Evolutionary conservation across 2,113 vertebrate species (phyloP).

Genomic region (Ifrita kowaldi): DNA sequence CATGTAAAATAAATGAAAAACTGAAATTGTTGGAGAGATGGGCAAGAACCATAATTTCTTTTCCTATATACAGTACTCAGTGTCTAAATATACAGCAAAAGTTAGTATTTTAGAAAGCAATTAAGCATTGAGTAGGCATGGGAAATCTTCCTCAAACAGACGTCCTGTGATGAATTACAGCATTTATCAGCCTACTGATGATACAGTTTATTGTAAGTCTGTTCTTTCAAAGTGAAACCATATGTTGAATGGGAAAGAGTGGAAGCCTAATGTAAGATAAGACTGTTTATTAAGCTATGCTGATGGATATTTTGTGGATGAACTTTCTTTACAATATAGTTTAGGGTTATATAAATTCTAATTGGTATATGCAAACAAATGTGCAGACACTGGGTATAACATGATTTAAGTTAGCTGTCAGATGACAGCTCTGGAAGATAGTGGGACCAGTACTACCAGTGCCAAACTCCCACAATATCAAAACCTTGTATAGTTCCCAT

Average conservation of each 20-base stretch:
- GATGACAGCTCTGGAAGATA: background rate
- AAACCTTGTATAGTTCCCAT: background rate
- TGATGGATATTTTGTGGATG: background rate
- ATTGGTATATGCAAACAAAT: background rate
- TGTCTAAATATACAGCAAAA: background rate
- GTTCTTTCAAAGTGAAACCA: constrained; percentile 40
- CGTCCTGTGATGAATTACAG: background rate
- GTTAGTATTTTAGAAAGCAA: background rate
- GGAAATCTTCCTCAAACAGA: constrained; percentile 1
- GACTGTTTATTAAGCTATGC: background rate
- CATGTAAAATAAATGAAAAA: background rate
- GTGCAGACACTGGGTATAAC: background rate
- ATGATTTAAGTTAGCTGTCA: background rate
- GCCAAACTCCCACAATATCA: background rate
- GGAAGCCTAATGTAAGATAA: constrained; percentile 32
- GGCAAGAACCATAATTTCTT: background rate
- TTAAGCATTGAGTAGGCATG: background rate
- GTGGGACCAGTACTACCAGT: background rate
- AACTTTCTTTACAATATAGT: background rate
- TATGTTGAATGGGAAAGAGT: constrained; percentile 26
- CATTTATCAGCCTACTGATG: constrained; percentile 23
- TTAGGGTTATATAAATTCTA: background rate
- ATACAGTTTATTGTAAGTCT: constrained; percentile 31
- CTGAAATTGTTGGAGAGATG: background rate
- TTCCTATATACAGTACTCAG: background rate